Evolutionary conservation across 37 sponge, comb jelly and placozoan genomes (phyloP), one percentile per base, ranked within the genome.

Genomic region (Aplysina aerophoba): DNA sequence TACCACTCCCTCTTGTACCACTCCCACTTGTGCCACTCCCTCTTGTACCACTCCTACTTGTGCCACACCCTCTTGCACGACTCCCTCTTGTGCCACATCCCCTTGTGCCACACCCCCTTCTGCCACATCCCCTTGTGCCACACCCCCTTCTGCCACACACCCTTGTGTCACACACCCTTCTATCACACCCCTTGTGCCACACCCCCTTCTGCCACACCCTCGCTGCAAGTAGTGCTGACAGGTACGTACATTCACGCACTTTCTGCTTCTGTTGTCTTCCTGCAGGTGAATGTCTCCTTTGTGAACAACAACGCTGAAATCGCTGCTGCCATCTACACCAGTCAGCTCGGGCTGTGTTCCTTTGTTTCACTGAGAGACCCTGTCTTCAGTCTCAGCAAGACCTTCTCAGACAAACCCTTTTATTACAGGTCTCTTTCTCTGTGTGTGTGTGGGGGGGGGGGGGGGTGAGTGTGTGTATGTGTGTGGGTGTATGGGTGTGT

Each of bases 251-350:
- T 44, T 44, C 50, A 44, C 8, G 50, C 50, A 8, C 50, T 44
- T 8, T 11, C 50, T 44, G 50, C 50, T 44, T 44, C 50, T 44
- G 50, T 44, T 44, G n/a, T n/a, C n/a, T n/a, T 25, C 27, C n/a
- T 39, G 20, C 68, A 90, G 90, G 78, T 24, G 15, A 75, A n/a
- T 2, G 11, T 75, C 16, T 19, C 78, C 20, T 91, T 91, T 55
- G 28, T 27, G 8, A 41, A 39, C 40, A 91, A 91, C 69, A 71
- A 20, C 27, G 92, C 88, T 15, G 37, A 68, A 0, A 41, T 91
- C 35, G 92, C 75, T 16, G 85, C 92, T 8, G 85, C 88, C 21
- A 80, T 92, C 28, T 85, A 77, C 78, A 44, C 73, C 11, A 59
- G 85, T 57, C 60, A 50, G n/a, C 63, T 88, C 15, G 58, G 56